Conservation (phyloP, 23 tunicate species). For the Trididemnum nubilum region DNA sequence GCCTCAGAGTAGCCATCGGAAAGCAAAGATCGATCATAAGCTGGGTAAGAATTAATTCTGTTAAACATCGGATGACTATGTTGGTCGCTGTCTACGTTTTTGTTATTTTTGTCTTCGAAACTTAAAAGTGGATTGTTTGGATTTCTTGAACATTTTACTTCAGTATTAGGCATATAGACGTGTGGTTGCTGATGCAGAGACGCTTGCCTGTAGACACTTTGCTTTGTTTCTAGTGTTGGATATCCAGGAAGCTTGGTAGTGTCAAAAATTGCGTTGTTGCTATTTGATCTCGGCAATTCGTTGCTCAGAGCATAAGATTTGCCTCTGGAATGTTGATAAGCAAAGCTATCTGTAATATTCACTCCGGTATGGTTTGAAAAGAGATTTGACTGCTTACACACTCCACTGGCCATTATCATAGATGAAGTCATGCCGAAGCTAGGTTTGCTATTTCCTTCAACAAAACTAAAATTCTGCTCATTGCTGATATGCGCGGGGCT, state of each 20-base stretch:
- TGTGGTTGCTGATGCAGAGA: neutral
- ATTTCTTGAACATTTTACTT: neutral
- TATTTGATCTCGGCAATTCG: neutral
- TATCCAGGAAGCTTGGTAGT: neutral
- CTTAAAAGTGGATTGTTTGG: neutral
- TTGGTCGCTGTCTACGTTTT: neutral
- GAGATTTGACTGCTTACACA: neutral
- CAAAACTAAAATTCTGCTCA: too few species aligned
- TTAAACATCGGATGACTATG: neutral
- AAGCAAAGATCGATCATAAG: neutral
- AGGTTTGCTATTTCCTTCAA: too few species aligned
- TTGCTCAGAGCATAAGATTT: neutral
- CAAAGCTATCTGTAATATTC: neutral
- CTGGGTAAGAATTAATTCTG: conserved; percentile 9
- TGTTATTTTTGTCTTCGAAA: neutral
- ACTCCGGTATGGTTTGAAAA: neutral
- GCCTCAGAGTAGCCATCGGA: neutral
- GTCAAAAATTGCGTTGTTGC: neutral
- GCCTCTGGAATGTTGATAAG: neutral
- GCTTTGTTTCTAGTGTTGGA: neutral
- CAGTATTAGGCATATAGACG: neutral
- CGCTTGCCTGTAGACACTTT: neutral
- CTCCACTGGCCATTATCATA: too few species aligned
- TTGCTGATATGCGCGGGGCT: too few species aligned
- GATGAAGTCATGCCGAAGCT: too few species aligned